Evolutionary conservation across 2,113 vertebrate species (phyloP).

Genomic region (cattle (Bos taurus)): DNA sequence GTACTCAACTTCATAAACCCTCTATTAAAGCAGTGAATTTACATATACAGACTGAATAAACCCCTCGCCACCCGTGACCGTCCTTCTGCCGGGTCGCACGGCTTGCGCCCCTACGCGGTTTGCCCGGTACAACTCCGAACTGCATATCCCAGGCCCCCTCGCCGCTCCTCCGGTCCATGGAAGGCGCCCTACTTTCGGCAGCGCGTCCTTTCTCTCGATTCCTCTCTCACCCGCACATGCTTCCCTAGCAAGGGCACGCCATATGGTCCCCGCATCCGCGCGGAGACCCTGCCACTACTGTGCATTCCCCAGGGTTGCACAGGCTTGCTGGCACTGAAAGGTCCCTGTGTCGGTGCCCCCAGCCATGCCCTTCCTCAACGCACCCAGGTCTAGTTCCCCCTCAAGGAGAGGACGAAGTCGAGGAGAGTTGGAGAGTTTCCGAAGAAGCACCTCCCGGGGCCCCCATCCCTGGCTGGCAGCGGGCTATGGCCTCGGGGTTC

Average conservation of each 20-base stretch:
- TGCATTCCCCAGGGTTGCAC: neutral
- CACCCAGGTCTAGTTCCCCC: neutral
- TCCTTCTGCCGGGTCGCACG: neutral
- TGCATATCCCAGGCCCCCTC: neutral
- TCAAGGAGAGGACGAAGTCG: neutral
- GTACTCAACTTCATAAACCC: neutral
- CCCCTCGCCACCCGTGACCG: neutral
- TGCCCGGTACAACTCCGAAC: rapidly evolving
- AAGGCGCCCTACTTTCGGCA: neutral
- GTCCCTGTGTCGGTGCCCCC: neutral
- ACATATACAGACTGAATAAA: rapidly evolving
- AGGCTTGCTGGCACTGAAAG: neutral
- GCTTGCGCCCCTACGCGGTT: neutral
- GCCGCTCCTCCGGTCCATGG: neutral
- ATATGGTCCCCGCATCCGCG: neutral
- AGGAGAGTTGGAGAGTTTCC: neutral
- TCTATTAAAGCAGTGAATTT: rapidly evolving
- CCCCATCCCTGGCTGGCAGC: neutral
- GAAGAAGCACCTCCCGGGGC: neutral
- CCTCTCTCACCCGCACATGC: too few species aligned
- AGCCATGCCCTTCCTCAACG: neutral
- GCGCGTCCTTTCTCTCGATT: neutral
- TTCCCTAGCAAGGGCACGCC: neutral
- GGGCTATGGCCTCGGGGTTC: neutral
- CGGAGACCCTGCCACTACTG: too few species aligned